Base-by-base conservation (phyloP, 2,888 invertebrate species). In the Esperia sulphurella region DNA sequence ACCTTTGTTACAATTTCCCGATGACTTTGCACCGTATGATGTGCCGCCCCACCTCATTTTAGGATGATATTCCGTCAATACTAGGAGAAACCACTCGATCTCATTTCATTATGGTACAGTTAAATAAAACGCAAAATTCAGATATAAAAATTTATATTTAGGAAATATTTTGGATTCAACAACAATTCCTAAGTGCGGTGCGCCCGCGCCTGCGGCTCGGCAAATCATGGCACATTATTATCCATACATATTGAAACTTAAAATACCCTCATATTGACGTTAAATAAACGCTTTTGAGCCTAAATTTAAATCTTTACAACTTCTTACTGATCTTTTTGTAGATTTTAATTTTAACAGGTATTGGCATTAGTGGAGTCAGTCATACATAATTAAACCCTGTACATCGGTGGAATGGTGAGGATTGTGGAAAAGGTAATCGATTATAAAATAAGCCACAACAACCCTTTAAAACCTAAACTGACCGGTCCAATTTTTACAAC, bases 131-230 rank as follows among this genome's bases (percentile, higher is more conserved):
- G 29, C 28, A 42, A 30, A 40, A 58, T 50, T 87, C 89, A 85
- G 88, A 88, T 89, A 89, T 89, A 89, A 89, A 89, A 89, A 86
- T 83, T 87, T 89, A 83, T 88, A 88, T 88, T 88, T 88, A 89
- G 89, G 89, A 88, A 87, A 88, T 88, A 87, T 88, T 88, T 88
- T 87, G 86, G 80, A 86, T 87, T 85, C 78, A 87, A 88, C 85
- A 85, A 86, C 83, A 82, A 75, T 71, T 71, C 63, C 64, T 61
- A 59, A 58, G 68, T 53, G 71, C 62, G 64, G 57, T 57, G 72
- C 71, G 68, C 69, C 68, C 67, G 71, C 75, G 68, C 64, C 68
- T 53, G 51, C 52, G 50, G 62, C 54, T 55, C 50, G 48, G 56
- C 64, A 45, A 51, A 54, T 50, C 61, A 86, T 87, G 87, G 85